Conservation (phyloP, 2,888 invertebrate species). For the Microctonus hyperodae region DNA sequence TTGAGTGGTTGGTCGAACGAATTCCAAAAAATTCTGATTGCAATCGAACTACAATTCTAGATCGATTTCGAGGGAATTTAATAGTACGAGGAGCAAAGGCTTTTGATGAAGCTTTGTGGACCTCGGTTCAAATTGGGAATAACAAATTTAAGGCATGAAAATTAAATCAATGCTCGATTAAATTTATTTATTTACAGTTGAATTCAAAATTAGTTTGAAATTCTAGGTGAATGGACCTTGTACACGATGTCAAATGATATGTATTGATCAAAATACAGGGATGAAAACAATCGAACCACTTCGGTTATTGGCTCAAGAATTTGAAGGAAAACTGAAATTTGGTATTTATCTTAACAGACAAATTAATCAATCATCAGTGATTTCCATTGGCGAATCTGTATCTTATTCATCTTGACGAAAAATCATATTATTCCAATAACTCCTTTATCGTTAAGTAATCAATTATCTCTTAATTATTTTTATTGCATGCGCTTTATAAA, state of each 20-base stretch:
- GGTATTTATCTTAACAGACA: conserved; percentile 74
- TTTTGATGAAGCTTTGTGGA: conserved; percentile 82
- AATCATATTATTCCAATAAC: neutral
- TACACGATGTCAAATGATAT: conserved; percentile 94
- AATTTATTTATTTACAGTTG: conserved; percentile 8
- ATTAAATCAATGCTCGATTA: too few relatives aligned
- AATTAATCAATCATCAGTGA: conserved; percentile 35
- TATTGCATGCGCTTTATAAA: neutral
- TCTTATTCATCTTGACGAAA: neutral
- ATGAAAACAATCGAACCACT: conserved; percentile 81
- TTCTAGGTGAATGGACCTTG: conserved; percentile 79
- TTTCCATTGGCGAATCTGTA: conserved; percentile 51
- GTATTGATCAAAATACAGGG: conserved; percentile 88
- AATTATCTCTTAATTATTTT: too few relatives aligned
- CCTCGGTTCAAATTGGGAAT: conserved; percentile 71
- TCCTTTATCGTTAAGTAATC: neutral
- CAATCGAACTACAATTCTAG: conserved; percentile 69
- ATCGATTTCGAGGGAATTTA: conserved; percentile 91
- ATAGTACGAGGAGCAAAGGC: conserved; percentile 75
- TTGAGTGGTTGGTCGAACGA: conserved; percentile 73
- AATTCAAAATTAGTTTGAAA: neutral
- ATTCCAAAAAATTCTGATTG: conserved; percentile 65
- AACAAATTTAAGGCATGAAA: conserved; percentile 71
- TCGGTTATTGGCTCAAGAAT: conserved; percentile 75
- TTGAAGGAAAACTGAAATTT: conserved; percentile 79